These are phyloP conservation scores for Astatotilapia flaviijosephi DNA, from an alignment of 2,113 vertebrate species.

Conservation along the genomic window DNA sequence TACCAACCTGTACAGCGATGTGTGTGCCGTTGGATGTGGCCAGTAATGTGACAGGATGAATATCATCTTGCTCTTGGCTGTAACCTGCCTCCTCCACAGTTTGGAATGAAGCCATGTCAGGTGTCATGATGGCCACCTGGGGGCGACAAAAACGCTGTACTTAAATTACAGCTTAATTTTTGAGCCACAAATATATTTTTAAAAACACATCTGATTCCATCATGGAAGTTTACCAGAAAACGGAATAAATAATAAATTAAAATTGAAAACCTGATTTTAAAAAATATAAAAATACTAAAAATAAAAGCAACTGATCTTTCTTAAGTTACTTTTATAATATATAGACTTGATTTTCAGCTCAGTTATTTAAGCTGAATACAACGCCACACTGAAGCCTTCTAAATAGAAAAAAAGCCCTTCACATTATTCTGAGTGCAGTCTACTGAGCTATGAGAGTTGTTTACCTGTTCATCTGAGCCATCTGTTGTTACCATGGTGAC, in stretches of 20 bases:
- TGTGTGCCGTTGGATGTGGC: constrained; percentile 98
- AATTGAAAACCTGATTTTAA: background rate
- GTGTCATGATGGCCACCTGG: constrained; percentile 97
- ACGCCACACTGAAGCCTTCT: background rate
- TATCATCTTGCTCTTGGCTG: constrained; percentile 84
- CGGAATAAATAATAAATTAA: background rate
- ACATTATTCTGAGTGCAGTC: background rate
- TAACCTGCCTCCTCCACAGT: constrained; percentile 83
- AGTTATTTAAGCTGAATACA: background rate
- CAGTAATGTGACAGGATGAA: constrained; percentile 89
- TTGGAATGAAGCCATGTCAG: constrained; percentile 89
- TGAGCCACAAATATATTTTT: background rate
- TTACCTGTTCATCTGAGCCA: constrained; percentile 89
- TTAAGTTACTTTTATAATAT: background rate
- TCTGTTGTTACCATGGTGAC: constrained; percentile 95
- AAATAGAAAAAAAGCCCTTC: background rate
- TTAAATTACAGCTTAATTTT: background rate
- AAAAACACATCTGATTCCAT: background rate
- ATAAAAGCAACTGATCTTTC: background rate
- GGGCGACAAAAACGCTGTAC: constrained; percentile 35
- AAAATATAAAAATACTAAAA: background rate
- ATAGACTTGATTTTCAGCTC: background rate
- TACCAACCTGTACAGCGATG: constrained; percentile 93
- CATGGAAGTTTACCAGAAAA: background rate
- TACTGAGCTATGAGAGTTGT: background rate